Conservation (phyloP, 1,140 invertebrate genomes). For the Hydropsyche tenuis region DNA sequence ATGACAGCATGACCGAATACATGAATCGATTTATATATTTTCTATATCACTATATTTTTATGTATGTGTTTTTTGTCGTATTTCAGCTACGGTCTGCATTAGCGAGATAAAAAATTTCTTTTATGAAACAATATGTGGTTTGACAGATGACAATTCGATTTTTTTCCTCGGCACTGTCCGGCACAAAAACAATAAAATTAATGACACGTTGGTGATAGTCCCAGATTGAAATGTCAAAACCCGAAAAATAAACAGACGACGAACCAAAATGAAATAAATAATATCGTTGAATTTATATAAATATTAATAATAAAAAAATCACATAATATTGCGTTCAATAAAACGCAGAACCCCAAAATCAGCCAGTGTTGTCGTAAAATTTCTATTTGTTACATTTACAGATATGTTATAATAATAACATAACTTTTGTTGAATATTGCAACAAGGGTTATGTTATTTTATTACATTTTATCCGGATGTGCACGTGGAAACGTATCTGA, state of each 20-base stretch:
- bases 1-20: slow-evolving; percentile 1
- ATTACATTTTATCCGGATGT: slow-evolving; percentile 3
- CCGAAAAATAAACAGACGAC: slow-evolving; percentile 31
- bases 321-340: no score
- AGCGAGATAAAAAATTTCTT: slow-evolving; percentile 39
- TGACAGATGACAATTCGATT: slow-evolving; percentile 48
- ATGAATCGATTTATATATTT: slow-evolving; percentile 16
- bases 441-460: slow-evolving; percentile 18
- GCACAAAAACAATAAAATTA: slow-evolving; percentile 44
- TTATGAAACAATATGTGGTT: slow-evolving; percentile 47
- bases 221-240: slow-evolving; percentile 46
- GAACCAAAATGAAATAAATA: slow-evolving; percentile 13
- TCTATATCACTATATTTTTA: neutral
- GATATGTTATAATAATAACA: no score
- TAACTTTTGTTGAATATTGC: neutral
- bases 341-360: no score
- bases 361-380: no score
- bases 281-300: neutral
- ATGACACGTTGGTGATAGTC: slow-evolving; percentile 46
- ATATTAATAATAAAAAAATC: no score
- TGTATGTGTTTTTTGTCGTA: neutral
- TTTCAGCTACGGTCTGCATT: slow-evolving; percentile 10
- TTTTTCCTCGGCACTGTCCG: slow-evolving; percentile 12
- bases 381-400: no score
- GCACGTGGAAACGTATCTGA: slow-evolving; percentile 16